Percentiles rank a stretch among this genome's conserved stretches.
Conservation (phyloP, 1,140 invertebrate species). For the Heterodera carotae region DNA sequence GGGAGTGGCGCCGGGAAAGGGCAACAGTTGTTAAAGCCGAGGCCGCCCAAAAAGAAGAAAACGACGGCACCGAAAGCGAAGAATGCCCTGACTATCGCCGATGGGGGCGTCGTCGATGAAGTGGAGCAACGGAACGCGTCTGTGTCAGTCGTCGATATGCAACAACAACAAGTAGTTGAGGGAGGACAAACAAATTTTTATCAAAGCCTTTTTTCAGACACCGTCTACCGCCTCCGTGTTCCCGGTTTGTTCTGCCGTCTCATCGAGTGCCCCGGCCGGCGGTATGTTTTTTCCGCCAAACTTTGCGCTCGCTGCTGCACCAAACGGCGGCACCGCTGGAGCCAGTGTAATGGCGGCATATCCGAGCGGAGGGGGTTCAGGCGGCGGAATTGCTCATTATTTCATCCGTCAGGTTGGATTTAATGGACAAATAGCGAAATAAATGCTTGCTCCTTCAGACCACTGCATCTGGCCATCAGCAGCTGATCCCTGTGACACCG, state of each 20-base stretch:
- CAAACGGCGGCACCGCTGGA: background rate
- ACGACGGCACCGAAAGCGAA: background rate
- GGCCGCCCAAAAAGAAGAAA: background rate
- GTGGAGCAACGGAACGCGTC: background rate
- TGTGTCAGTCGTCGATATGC: background rate
- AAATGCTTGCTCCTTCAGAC: background rate
- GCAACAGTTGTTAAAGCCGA: background rate
- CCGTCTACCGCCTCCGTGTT: conserved; percentile 8
- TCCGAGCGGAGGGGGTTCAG: background rate
- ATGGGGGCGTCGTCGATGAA: too few relatives aligned
- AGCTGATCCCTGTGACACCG: conserved; percentile 3
- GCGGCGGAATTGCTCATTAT: conserved; percentile 18
- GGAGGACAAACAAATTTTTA: too few relatives aligned
- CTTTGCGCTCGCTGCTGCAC: background rate
- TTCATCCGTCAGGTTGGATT: conserved; percentile 21
- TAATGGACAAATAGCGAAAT: background rate
- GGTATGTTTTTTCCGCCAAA: background rate
- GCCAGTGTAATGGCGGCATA: background rate
- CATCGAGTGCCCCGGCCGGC: background rate
- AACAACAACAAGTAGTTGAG: background rate
- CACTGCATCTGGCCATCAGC: background rate
- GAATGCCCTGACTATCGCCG: background rate
- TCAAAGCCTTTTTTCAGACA: background rate
- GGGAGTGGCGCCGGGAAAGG: background rate
- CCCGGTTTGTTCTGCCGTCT: background rate